Percentiles rank a stretch among this genome's conserved stretches.
Conservation (phyloP, 1,140 invertebrate species). For the Himalopsyche phryganea region DNA sequence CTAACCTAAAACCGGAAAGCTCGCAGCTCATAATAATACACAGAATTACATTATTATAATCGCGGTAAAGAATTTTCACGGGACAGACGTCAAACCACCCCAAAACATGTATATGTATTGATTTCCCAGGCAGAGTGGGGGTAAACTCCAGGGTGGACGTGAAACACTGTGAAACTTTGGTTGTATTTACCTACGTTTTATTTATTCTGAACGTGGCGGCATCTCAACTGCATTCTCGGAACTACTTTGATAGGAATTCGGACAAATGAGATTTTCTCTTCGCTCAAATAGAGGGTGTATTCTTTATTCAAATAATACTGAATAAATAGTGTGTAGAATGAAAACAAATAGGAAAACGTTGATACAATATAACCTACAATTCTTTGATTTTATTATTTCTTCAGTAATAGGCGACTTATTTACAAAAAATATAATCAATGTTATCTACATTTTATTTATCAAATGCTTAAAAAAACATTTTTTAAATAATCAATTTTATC, state of each 20-base stretch:
- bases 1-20: no score
- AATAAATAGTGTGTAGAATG: no score
- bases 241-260: slow-evolving; percentile 4
- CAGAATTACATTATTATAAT: no score
- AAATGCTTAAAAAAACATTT: no score
- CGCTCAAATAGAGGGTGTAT: not conserved
- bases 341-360: no score
- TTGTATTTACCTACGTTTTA: slow-evolving; percentile 15
- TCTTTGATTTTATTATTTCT: no score
- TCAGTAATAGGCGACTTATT: no score
- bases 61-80: slow-evolving; percentile 13
- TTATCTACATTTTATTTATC: no score
- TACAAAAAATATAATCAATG: no score
- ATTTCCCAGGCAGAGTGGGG: slow-evolving; percentile 26
- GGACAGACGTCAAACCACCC: slow-evolving; percentile 23
- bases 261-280: not conserved
- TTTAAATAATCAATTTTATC: no score
- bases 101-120: slow-evolving; percentile 30
- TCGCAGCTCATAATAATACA: not conserved
- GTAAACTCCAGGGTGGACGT: slow-evolving; percentile 19
- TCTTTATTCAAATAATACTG: no score
- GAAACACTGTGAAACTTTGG: slow-evolving; percentile 4
- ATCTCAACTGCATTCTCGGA: slow-evolving; percentile 6
- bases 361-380: no score
- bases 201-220: slow-evolving; percentile 6